phyloP scores from a whole-genome alignment of 92 coral and sea anemone genomes.

The Parazoanthus swiftii region DNA sequence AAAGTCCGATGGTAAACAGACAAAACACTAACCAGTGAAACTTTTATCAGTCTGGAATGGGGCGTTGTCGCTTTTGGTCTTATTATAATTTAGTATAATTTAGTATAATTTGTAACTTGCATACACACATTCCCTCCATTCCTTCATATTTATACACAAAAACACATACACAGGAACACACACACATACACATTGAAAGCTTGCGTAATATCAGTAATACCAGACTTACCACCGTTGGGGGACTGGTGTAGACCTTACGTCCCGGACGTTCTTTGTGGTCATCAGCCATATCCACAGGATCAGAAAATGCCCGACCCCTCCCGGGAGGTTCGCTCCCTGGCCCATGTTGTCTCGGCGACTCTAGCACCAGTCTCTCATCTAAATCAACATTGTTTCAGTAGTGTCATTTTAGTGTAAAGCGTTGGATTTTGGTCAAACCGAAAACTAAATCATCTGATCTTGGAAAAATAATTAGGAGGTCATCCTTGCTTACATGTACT shows the following conservation, averaged over 20 bases:
- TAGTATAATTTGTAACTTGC: no score
- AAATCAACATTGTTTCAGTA: neutral
- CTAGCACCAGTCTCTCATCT: conserved; percentile 28
- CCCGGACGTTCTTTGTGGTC: neutral
- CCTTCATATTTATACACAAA: neutral
- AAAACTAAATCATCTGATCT: no score
- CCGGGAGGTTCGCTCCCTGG: neutral
- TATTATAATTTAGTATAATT: no score
- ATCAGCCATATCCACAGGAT: conserved; percentile 11
- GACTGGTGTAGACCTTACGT: conserved; percentile 31
- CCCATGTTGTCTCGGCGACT: neutral
- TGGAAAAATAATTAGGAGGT: no score
- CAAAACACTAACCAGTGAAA: neutral
- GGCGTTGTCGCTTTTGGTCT: no score
- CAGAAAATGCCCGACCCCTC: conserved; percentile 30
- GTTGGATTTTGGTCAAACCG: no score
- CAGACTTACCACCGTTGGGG: conserved; percentile 17
- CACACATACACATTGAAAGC: neutral
- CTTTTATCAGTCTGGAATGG: no score
- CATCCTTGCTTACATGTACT: no score
- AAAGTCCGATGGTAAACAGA: neutral
- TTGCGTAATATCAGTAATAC: no score
- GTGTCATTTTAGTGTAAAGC: neutral
- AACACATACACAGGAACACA: neutral
- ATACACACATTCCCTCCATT: no score